Evolutionary conservation across 2,113 vertebrate species (phyloP), one percentile per base, ranked within the genome.

Genomic region (Tonatia bakeri): DNA sequence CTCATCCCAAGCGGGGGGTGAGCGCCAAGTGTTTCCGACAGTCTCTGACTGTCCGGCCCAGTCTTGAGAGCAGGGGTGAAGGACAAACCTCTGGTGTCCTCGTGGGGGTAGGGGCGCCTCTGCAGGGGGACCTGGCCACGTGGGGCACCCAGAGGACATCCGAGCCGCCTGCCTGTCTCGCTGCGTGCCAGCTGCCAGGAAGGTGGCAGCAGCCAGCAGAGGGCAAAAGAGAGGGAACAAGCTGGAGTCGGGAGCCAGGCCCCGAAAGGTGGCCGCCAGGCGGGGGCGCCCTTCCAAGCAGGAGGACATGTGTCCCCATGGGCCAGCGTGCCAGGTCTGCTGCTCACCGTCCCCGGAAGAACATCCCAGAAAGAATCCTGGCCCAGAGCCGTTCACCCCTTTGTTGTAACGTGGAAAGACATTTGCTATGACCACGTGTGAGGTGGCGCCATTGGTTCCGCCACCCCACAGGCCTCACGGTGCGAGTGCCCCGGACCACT

Each of bases 231-330:
- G 19, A 64, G 50, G 73, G 28, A 7, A 33, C 3, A 0, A 12
- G 45, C 43, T 8, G 0, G 56, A 22, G 36, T 33, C 4, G 0
- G 16, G 4, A 7, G 31, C 26, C 36, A 11, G 61, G 13, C n/a
- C 45, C 19, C 16, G 52, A 26, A 33, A 59, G 56, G 10, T 3
- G 16, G 20, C 8, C 2, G 4, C 4, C 17, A 1, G 40, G 54
- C 13, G 20, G 67, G 52, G n/a, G 13, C 17, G 28, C 5, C 64
- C 56, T 47, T 40, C 52, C n/a, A 5, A 36, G 75, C 59, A 80
- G 47, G 38, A 0, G 2, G 3, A 14, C 8, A 0, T 0, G 0
- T 61, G 59, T 33, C 65, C n/a, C 0, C 38, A 1, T 0, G 5
- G 17, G 47, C 36, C 43, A 8, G 56, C 0, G 2, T 0, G 0